phyloP scores from a whole-genome alignment of 2,888 invertebrate genomes.

The Trichacis sp. region DNA sequence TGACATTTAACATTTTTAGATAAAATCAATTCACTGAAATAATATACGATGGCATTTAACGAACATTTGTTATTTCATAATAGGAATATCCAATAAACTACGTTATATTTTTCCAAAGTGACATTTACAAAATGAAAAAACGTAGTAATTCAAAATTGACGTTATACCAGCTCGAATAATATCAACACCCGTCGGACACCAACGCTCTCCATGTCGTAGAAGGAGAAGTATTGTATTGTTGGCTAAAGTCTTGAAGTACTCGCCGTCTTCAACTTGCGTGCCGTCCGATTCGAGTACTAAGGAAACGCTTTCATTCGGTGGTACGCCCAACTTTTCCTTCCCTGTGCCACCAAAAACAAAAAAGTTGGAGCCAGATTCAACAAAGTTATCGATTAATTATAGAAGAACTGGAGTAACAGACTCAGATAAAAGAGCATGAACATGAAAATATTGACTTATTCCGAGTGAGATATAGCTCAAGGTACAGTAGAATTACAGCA shows the following conservation, averaged over 20 bases:
- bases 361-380: neutral
- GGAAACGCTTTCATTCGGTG: slow-evolving; percentile 87
- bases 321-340: slow-evolving; percentile 90
- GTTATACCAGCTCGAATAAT: slow-evolving; percentile 89
- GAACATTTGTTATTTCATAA: no score
- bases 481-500: no score
- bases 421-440: no score
- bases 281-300: slow-evolving; percentile 96
- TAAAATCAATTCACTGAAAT: no score
- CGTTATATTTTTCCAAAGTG: neutral
- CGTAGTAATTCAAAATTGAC: slow-evolving; percentile 49
- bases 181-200: slow-evolving; percentile 94
- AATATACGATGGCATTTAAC: no score
- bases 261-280: slow-evolving; percentile 96
- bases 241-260: slow-evolving; percentile 93
- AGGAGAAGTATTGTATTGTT: slow-evolving; percentile 91
- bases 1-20: neutral
- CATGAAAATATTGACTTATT: no score
- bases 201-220: slow-evolving; percentile 90
- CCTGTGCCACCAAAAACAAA: slow-evolving; percentile 70
- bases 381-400: neutral
- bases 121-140: neutral
- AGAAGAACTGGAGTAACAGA: no score
- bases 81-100: neutral
- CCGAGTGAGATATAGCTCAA: no score